Evolutionary conservation across 2,888 invertebrate genomes (phyloP).

Genomic region (Ormia ochracea): DNA sequence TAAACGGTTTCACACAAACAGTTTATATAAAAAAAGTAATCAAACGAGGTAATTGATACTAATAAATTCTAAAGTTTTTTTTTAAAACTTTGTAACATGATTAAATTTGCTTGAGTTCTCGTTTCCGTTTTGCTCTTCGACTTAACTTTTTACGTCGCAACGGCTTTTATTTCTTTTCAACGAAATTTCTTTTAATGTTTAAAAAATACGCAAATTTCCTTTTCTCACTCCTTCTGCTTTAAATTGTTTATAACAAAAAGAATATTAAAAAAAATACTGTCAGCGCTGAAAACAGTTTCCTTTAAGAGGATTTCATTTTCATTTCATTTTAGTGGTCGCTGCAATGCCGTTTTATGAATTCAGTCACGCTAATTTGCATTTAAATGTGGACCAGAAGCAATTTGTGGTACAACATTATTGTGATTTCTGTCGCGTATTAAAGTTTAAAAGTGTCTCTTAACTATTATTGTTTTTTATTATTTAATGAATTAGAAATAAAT

Average conservation of each 20-base stretch:
- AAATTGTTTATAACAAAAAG: neutral
- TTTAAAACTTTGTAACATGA: too few relatives aligned
- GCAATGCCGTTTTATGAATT: neutral
- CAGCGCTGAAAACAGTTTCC: neutral
- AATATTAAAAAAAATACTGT: neutral
- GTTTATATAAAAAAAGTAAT: too few relatives aligned
- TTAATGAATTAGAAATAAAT: neutral
- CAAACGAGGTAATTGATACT: too few relatives aligned
- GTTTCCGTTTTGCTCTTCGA: too few relatives aligned
- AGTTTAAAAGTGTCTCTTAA: neutral
- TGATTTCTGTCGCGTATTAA: neutral
- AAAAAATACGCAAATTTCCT: too few relatives aligned
- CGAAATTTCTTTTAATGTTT: too few relatives aligned
- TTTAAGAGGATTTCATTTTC: neutral
- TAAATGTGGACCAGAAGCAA: neutral
- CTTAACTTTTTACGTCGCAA: too few relatives aligned
- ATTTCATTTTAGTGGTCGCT: neutral
- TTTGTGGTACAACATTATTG: neutral
- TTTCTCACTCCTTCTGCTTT: neutral
- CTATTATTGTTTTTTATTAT: neutral
- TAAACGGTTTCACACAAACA: too few relatives aligned
- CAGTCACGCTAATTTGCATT: conserved; percentile 23
- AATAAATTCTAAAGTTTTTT: too few relatives aligned
- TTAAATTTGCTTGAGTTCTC: too few relatives aligned
- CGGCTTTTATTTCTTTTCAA: too few relatives aligned